Evolutionary conservation across 2,888 invertebrate genomes (phyloP).

Genomic region (Acanthoscelides obtectus): DNA sequence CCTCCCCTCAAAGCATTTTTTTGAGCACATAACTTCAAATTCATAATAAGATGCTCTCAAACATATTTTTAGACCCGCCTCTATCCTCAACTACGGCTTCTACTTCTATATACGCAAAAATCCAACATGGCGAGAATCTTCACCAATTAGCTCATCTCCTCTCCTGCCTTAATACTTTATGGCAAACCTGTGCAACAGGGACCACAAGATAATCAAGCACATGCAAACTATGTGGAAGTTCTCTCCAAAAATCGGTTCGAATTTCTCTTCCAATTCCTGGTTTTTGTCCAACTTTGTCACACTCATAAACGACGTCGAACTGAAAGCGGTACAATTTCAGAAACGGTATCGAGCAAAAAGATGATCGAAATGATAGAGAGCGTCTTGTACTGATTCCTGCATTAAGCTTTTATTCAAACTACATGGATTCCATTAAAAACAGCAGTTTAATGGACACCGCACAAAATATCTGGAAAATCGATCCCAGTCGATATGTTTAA

Average conservation of each 20-base stretch:
- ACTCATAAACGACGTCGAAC: background rate
- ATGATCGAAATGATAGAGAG: background rate
- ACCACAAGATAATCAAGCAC: conserved; percentile 19
- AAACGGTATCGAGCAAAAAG: background rate
- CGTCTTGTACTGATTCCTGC: background rate
- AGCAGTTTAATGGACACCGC: too few relatives aligned
- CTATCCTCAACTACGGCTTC: too few relatives aligned
- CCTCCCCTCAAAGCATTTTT: too few relatives aligned
- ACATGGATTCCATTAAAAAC: too few relatives aligned
- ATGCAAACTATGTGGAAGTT: conserved; percentile 13
- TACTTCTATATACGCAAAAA: background rate
- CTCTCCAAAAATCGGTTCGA: conserved; percentile 15
- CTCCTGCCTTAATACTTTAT: background rate
- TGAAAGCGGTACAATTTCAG: background rate
- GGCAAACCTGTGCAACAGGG: background rate
- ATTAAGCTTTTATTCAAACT: too few relatives aligned
- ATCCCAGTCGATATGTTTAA: too few relatives aligned
- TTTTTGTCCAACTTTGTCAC: conserved; percentile 11
- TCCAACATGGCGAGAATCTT: background rate
- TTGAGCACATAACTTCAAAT: too few relatives aligned
- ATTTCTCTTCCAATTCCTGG: conserved; percentile 12
- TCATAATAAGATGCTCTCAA: too few relatives aligned
- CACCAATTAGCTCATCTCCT: background rate
- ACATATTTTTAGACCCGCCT: too few relatives aligned
- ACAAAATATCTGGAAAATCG: too few relatives aligned